These are phyloP conservation scores for Chunga burmeisteri DNA, from an alignment of 2,113 vertebrate genomes.

Conservation along the genomic window DNA sequence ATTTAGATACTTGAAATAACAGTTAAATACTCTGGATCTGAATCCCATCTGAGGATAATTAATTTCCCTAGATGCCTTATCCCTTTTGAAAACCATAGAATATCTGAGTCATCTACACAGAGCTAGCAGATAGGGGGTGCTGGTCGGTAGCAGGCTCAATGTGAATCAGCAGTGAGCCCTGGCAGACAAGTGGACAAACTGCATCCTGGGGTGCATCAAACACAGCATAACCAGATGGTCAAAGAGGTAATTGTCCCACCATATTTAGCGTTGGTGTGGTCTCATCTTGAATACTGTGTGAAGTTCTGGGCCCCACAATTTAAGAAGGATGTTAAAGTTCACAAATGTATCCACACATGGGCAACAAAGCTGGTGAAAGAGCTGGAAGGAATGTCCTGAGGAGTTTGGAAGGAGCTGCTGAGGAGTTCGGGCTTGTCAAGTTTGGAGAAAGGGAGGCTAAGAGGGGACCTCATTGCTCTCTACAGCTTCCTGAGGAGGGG, in stretches of 20 bases:
- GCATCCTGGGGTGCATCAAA: no score
- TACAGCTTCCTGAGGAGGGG: background rate
- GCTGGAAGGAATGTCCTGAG: no score
- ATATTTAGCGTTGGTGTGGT: background rate
- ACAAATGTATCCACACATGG: no score
- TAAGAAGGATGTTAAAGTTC: no score
- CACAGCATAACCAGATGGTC: background rate
- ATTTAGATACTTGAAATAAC: background rate
- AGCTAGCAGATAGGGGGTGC: background rate
- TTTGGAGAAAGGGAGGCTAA: no score
- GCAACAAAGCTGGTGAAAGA: no score
- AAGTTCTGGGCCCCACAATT: background rate
- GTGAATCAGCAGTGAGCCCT: background rate
- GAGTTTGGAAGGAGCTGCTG: no score
- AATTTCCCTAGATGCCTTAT: background rate
- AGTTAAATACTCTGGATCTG: background rate
- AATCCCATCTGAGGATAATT: background rate
- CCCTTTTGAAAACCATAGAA: background rate
- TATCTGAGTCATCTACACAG: background rate
- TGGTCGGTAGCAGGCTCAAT: background rate
- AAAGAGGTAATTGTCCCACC: background rate
- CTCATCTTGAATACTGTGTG: background rate
- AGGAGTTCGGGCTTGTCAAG: no score
- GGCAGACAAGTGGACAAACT: background rate
- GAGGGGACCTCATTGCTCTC: no score